Evolutionary conservation across 2,113 vertebrate species (phyloP).

Genomic region (Haemorhous mexicanus): DNA sequence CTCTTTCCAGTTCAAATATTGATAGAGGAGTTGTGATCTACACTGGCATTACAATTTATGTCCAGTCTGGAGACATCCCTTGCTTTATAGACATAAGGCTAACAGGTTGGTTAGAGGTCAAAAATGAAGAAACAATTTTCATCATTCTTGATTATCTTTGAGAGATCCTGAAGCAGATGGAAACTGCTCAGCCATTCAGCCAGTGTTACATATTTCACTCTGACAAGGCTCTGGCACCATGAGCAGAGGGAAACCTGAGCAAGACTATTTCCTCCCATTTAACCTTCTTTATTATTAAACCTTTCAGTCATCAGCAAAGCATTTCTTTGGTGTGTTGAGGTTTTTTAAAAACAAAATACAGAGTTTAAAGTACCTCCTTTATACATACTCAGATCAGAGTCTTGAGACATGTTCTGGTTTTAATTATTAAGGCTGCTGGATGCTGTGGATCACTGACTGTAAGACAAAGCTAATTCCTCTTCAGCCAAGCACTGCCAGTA

Average conservation of each 20-base stretch:
- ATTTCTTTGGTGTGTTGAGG: background rate
- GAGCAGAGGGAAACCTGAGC: slow-evolving; percentile 47
- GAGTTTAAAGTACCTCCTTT: background rate
- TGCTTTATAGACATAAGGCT: slow-evolving; percentile 63
- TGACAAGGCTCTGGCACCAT: slow-evolving; percentile 63
- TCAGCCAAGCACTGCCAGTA: slow-evolving; percentile 22
- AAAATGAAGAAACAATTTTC: slow-evolving; percentile 70
- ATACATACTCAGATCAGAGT: background rate
- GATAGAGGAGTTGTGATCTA: slow-evolving; percentile 52
- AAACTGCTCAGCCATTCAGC: slow-evolving; percentile 64
- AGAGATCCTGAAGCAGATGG: slow-evolving; percentile 70
- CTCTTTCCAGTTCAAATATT: slow-evolving; percentile 59
- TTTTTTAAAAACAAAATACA: background rate
- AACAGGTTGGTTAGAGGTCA: slow-evolving; percentile 68
- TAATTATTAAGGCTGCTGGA: slow-evolving; percentile 39
- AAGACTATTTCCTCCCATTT: slow-evolving; percentile 56
- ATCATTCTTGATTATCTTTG: slow-evolving; percentile 70
- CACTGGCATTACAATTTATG: slow-evolving; percentile 55
- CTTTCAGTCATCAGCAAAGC: slow-evolving; percentile 26
- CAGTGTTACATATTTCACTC: slow-evolving; percentile 60
- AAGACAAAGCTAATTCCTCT: slow-evolving; percentile 42
- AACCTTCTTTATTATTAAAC: slow-evolving; percentile 49
- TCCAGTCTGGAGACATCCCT: slow-evolving; percentile 38
- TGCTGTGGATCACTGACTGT: slow-evolving; percentile 25
- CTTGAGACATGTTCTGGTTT: background rate